A percentile compares a stretch with the other conserved stretches of the same genome.
Conservation (phyloP, 2,797 vertebrate species). For the Sebastes nivosus region DNA sequence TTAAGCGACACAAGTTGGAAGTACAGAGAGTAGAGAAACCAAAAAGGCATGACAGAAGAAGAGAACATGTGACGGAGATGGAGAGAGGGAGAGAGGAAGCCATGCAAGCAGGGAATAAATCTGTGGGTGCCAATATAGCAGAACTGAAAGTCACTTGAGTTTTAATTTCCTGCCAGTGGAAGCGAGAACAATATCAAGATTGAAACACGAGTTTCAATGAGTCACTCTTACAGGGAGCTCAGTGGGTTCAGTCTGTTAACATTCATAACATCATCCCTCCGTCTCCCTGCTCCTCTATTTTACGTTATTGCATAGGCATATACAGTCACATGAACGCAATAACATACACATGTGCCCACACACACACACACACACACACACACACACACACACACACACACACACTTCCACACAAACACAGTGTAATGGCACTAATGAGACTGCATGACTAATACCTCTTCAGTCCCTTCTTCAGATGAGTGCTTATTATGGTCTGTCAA, state of each 20-base stretch:
- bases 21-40: neutral
- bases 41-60: slow-evolving; percentile 8
- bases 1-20: neutral
- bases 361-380: slow-evolving; percentile 32
- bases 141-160: slow-evolving; percentile 57
- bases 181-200: slow-evolving; percentile 70
- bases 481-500: slow-evolving; percentile 81
- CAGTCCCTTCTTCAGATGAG: slow-evolving; percentile 70
- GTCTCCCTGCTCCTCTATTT: slow-evolving; percentile 30
- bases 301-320: slow-evolving; percentile 23
- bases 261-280: slow-evolving; percentile 59
- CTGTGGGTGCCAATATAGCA: slow-evolving; percentile 45
- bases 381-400: slow-evolving; percentile 34
- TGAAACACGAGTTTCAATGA: slow-evolving; percentile 67
- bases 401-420: slow-evolving; percentile 51
- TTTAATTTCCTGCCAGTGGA: slow-evolving; percentile 75
- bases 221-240: slow-evolving; percentile 62
- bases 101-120: slow-evolving; percentile 35
- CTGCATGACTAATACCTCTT: slow-evolving; percentile 79
- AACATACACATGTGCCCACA: slow-evolving; percentile 22
- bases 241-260: slow-evolving; percentile 60
- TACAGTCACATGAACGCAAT: slow-evolving; percentile 13
- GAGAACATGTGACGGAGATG: neutral
- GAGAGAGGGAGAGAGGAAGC: slow-evolving; percentile 1
- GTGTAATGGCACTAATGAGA: slow-evolving; percentile 73